Percentiles rank a stretch among this genome's conserved stretches.
Evolutionary conservation across 2,797 vertebrate genomes (phyloP).

Genomic region (Australoheros facetus): DNA sequence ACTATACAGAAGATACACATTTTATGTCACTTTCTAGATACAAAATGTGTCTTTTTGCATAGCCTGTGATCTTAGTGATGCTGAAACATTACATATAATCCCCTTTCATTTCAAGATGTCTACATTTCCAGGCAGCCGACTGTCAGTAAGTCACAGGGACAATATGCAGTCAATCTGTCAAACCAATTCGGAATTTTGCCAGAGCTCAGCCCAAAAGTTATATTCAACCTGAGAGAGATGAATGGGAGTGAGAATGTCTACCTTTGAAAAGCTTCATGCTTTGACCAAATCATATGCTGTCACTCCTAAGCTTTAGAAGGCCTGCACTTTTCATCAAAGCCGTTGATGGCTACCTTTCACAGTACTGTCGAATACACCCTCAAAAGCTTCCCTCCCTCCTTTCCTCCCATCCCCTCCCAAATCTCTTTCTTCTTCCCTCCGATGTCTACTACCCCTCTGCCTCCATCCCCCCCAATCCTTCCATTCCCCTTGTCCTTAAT

Average conservation of each 20-base stretch:
- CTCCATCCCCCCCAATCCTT: slow-evolving; percentile 55
- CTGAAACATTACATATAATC: slow-evolving; percentile 60
- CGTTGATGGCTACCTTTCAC: slow-evolving; percentile 82
- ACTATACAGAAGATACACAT: slow-evolving; percentile 6
- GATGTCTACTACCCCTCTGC: slow-evolving; percentile 50
- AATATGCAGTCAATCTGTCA: slow-evolving; percentile 75
- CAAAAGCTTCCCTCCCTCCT: slow-evolving; percentile 76
- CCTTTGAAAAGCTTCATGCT: slow-evolving; percentile 80
- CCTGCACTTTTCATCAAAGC: slow-evolving; percentile 83
- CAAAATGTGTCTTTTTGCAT: slow-evolving; percentile 20
- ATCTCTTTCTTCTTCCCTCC: slow-evolving; percentile 78
- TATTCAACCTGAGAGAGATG: slow-evolving; percentile 70
- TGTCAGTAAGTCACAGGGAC: slow-evolving; percentile 68
- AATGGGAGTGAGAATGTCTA: slow-evolving; percentile 76
- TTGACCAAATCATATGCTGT: slow-evolving; percentile 84
- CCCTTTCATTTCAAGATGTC: slow-evolving; percentile 65
- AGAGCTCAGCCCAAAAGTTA: slow-evolving; percentile 75
- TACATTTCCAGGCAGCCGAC: slow-evolving; percentile 53
- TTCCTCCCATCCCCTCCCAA: slow-evolving; percentile 72
- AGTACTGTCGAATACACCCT: slow-evolving; percentile 77
- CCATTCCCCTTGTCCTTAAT: slow-evolving; percentile 77
- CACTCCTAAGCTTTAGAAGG: slow-evolving; percentile 80
- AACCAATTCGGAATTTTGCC: slow-evolving; percentile 70
- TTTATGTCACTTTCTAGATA: slow-evolving; percentile 38
- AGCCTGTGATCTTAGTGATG: slow-evolving; percentile 34